Percentiles rank a stretch among this genome's conserved stretches.
Evolutionary conservation across 2,113 vertebrate species (phyloP).

Genomic region (Anser cygnoides): DNA sequence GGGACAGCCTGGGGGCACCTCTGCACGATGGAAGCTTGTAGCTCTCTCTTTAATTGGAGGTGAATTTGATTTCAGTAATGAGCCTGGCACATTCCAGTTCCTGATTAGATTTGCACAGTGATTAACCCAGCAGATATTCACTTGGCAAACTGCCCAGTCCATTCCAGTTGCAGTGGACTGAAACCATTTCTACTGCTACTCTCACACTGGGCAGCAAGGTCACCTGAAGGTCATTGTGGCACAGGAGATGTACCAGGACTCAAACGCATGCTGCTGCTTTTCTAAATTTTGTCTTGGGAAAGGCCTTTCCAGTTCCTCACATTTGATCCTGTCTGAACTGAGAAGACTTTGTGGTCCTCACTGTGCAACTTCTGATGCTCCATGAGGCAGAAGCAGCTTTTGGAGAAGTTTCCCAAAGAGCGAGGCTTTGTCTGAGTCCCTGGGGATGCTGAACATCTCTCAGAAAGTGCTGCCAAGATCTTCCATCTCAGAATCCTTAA

Average conservation of each 20-base stretch:
- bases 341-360: background rate
- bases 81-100: conserved; percentile 67
- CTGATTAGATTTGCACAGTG: conserved; percentile 68
- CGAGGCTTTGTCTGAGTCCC: background rate
- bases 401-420: background rate
- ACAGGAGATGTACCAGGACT: background rate
- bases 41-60: conserved; percentile 65
- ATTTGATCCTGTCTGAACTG: background rate
- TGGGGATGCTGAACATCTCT: background rate
- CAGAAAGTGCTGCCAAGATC: background rate
- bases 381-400: background rate
- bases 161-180: conserved; percentile 63
- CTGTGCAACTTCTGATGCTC: background rate
- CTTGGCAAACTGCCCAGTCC: conserved; percentile 50
- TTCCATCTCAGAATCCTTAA: background rate
- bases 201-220: conserved; percentile 38
- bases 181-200: conserved; percentile 37
- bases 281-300: background rate
- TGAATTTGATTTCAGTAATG: conserved; percentile 67
- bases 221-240: background rate
- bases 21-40: conserved; percentile 23
- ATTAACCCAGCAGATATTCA: conserved; percentile 63
- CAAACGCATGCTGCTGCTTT: accelerated
- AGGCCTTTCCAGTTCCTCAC: background rate
- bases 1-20: conserved; percentile 53